These are phyloP conservation scores for Rhabdophis nuchalis DNA, from an alignment of 2,797 vertebrate genomes.

Conservation along the genomic window DNA sequence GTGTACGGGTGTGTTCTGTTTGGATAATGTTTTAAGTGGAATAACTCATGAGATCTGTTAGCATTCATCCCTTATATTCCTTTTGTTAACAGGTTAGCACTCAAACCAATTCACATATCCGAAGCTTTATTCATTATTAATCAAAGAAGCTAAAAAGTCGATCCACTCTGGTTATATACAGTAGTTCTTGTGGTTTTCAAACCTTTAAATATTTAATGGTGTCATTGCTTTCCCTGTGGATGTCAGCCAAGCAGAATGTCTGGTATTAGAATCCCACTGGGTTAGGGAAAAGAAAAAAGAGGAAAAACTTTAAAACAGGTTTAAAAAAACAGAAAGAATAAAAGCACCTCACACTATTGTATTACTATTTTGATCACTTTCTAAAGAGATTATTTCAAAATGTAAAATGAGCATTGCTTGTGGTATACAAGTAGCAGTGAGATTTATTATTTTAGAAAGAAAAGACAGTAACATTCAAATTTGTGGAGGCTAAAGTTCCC, in stretches of 20 bases:
- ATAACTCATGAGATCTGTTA: constrained; percentile 64
- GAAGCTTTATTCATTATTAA: constrained; percentile 74
- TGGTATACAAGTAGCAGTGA: constrained; percentile 44
- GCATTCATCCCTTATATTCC: constrained; percentile 61
- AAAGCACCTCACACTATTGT: constrained; percentile 60
- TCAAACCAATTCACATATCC: constrained; percentile 68
- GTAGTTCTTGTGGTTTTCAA: constrained; percentile 73
- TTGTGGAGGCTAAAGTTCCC: background rate
- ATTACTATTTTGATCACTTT: constrained; percentile 43
- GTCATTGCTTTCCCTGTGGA: constrained; percentile 72
- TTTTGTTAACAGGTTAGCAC: constrained; percentile 70
- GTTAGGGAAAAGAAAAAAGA: constrained; percentile 50
- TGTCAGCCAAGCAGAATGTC: constrained; percentile 67
- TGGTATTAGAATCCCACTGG: constrained; percentile 69
- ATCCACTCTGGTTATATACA: constrained; percentile 76
- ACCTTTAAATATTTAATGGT: constrained; percentile 77
- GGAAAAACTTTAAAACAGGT: constrained; percentile 43
- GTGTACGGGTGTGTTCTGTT: constrained; percentile 56
- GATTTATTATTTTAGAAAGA: constrained; percentile 38
- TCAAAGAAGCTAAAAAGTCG: constrained; percentile 79
- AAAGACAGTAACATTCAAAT: background rate
- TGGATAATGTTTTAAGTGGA: constrained; percentile 65
- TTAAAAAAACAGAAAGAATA: constrained; percentile 46
- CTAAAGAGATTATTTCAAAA: constrained; percentile 50
- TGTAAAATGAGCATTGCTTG: constrained; percentile 46